Evolutionary conservation across 2,888 invertebrate species (phyloP).

Genomic region (Drosophila hawaiiensis): DNA sequence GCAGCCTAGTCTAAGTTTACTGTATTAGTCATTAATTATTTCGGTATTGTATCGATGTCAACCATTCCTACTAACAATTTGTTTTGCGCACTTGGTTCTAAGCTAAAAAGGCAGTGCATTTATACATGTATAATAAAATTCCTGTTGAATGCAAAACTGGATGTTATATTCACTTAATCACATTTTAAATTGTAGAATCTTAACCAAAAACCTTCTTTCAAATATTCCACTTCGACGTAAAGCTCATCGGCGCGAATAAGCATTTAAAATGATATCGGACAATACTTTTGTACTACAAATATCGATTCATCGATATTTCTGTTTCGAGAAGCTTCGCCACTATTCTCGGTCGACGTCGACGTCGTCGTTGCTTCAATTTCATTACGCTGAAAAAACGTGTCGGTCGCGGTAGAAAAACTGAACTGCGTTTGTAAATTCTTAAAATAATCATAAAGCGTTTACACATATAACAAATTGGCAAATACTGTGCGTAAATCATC

Average conservation of each 20-base stretch:
- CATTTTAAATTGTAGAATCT: neutral
- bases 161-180: neutral
- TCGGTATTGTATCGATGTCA: conserved; percentile 56
- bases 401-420: conserved; percentile 55
- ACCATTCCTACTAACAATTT: conserved; percentile 74
- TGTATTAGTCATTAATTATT: conserved; percentile 49
- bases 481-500: conserved; percentile 41
- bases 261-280: neutral
- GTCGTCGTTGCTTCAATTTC: conserved; percentile 59
- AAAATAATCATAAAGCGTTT: conserved; percentile 43
- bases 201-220: neutral
- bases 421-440: conserved; percentile 47
- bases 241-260: conserved; percentile 7
- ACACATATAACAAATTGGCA: conserved; percentile 22
- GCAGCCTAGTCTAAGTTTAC: conserved; percentile 64
- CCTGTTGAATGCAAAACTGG: conserved; percentile 51
- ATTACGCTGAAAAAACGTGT: conserved; percentile 66
- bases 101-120: conserved; percentile 44
- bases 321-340: conserved; percentile 56
- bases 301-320: conserved; percentile 32
- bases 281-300: conserved; percentile 1
- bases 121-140: conserved; percentile 69
- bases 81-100: conserved; percentile 69
- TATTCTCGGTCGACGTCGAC: conserved; percentile 57
- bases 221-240: neutral